Base-by-base conservation (phyloP, 1,140 invertebrate species). In the Aradophagus sp. region DNA sequence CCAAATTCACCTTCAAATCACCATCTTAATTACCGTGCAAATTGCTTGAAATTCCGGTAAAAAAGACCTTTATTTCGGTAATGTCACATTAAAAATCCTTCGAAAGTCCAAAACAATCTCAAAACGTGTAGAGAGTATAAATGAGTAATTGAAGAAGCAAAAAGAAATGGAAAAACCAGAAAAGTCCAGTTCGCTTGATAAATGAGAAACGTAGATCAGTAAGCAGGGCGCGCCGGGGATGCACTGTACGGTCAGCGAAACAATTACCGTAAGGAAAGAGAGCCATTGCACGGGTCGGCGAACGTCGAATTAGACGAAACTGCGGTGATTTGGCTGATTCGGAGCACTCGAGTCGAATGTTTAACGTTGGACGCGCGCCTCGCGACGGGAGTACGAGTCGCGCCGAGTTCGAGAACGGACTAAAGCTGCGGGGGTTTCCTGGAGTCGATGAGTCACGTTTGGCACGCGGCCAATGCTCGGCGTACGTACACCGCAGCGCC, bases 341-440 rank as follows among this genome's bases (percentile, higher is more conserved):
- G 39, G 26, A 53, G 10, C 44, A 62, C 50, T 61, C 48, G 27
- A 62, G 50, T 5, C 6, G 42, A 45, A 52, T 36, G 55, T 59
- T 53, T 32, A 50, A 53, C 14, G 45, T 53, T 14, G 41, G 52
- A 5, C 35, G 27, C 55, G 58, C 35, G 58, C 61, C 56, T 47
- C 34, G 35, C 58, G 45, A 52, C 31, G 27, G 13, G 20, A 48
- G 53, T 59, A 55, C 50, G 48, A 62, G 47, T 32, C 66, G 73
- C 56, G 20, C 75, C 56, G 47, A 50, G 74, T 61, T 76, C 69
- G 50, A 78, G 76, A 83, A 80, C 75, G 76, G 76, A 81, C 75
- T 75, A 76, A 77, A 78, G 66, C 74, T 76, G 72, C 73, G 72
- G 76, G 79, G 74, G 74, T 83, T 84, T 83, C 76, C 76, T 84